These are phyloP conservation scores for Phalacrocorax pelagicus DNA, from an alignment of 2,113 vertebrate genomes.

Conservation along the genomic window DNA sequence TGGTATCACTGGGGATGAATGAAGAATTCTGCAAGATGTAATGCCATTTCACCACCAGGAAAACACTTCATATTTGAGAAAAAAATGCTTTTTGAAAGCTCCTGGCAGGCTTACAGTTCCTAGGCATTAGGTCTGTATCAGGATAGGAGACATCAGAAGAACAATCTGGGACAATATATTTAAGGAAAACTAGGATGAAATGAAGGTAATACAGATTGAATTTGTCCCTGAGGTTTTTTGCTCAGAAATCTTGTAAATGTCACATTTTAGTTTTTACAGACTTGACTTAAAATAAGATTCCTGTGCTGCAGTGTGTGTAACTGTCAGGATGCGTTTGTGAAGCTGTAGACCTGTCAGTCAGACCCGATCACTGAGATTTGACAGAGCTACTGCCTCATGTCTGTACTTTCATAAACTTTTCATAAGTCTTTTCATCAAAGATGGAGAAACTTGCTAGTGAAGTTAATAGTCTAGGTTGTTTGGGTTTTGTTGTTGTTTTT, in stretches of 20 bases:
- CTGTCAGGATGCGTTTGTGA: constrained; percentile 34
- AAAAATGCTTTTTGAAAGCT: constrained; percentile 35
- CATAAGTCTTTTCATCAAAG: constrained; percentile 1
- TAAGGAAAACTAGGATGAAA: not conserved
- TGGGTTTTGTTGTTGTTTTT: not conserved
- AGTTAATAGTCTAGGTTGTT: not conserved
- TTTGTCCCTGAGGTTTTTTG: constrained; percentile 6
- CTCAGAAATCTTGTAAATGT: constrained; percentile 41
- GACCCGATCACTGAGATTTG: not conserved
- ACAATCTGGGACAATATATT: not conserved
- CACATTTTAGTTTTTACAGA: constrained; percentile 10
- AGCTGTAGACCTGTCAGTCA: constrained; percentile 32
- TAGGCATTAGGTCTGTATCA: not conserved
- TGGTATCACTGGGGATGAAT: constrained; percentile 27
- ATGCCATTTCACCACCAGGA: not conserved
- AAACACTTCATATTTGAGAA: constrained; percentile 3
- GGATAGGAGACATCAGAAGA: not conserved
- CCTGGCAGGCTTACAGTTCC: not conserved
- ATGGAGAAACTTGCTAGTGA: not conserved
- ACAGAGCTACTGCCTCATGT: not conserved
- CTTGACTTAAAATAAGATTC: not conserved
- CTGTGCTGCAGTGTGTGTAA: not conserved
- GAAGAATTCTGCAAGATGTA: constrained; percentile 22
- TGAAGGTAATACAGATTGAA: not conserved
- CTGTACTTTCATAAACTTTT: constrained; percentile 25